Conservation (phyloP, 2,797 vertebrate genomes). For the Brachyalestes nurse region DNA sequence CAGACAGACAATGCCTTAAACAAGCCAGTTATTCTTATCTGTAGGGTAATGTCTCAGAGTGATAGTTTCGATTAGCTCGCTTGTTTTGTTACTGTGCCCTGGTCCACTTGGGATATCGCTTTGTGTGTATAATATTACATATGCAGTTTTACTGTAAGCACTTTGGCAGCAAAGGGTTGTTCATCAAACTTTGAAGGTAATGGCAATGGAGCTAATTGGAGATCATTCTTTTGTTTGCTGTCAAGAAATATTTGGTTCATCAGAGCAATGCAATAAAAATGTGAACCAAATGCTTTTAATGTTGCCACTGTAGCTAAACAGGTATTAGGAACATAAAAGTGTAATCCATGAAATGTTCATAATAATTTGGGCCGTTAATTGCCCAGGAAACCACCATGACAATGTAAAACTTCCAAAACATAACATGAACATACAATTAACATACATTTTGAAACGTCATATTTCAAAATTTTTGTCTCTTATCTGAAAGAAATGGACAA, state of each 20-base stretch:
- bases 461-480: neutral
- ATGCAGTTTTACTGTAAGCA: constrained; percentile 37
- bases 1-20: constrained; percentile 34
- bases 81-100: constrained; percentile 24
- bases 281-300: neutral
- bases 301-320: neutral
- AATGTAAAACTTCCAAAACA: neutral
- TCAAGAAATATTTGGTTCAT: constrained; percentile 8
- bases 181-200: constrained; percentile 17
- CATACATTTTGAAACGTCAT: neutral
- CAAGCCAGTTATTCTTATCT: constrained; percentile 46
- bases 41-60: constrained; percentile 24
- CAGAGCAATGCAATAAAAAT: neutral
- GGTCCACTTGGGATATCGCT: neutral
- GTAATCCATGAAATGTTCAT: neutral
- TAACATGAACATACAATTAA: neutral
- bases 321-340: neutral
- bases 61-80: constrained; percentile 35
- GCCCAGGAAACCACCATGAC: neutral
- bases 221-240: constrained; percentile 39
- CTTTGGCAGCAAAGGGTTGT: constrained; percentile 6
- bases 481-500: neutral
- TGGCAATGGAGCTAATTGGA: constrained; percentile 26
- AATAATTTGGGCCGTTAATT: too few species aligned
- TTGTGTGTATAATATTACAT: constrained; percentile 18